Evolutionary conservation across 2,797 vertebrate genomes (phyloP).

Genomic region (Mus spretus): DNA sequence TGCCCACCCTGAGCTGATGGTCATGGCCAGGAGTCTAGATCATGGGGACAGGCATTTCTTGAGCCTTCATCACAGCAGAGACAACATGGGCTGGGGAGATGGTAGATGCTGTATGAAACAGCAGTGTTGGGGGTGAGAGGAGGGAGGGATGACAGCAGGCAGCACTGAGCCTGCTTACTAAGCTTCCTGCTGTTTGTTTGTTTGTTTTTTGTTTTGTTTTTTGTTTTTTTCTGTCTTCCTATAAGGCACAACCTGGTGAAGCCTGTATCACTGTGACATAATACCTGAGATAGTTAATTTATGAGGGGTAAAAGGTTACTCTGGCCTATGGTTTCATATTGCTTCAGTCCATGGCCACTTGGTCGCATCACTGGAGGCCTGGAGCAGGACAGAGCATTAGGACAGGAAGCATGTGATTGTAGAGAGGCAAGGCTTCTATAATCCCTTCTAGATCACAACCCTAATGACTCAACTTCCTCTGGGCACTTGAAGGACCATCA

Average conservation of each 20-base stretch:
- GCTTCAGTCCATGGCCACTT: background rate
- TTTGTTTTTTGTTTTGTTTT: no score
- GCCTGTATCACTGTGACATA: background rate
- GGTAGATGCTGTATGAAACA: background rate
- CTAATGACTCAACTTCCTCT: background rate
- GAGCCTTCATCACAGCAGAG: background rate
- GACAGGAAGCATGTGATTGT: background rate
- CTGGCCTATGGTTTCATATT: background rate
- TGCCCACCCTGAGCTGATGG: no score
- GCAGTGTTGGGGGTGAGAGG: background rate
- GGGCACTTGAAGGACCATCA: background rate
- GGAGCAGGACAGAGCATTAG: background rate
- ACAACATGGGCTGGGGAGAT: background rate
- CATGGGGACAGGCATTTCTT: background rate
- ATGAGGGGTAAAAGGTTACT: background rate
- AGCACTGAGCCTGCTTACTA: background rate
- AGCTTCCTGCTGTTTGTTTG: background rate
- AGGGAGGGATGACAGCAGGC: background rate
- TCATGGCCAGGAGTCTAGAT: background rate
- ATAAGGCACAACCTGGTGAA: background rate
- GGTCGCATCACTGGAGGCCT: background rate
- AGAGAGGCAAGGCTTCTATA: background rate
- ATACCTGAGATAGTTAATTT: background rate
- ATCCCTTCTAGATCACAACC: background rate
- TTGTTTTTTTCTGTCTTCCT: background rate